Evolutionary conservation across 1,140 invertebrate genomes (phyloP), one percentile per base, ranked within the genome.

Genomic region (Drosophila leontia): DNA sequence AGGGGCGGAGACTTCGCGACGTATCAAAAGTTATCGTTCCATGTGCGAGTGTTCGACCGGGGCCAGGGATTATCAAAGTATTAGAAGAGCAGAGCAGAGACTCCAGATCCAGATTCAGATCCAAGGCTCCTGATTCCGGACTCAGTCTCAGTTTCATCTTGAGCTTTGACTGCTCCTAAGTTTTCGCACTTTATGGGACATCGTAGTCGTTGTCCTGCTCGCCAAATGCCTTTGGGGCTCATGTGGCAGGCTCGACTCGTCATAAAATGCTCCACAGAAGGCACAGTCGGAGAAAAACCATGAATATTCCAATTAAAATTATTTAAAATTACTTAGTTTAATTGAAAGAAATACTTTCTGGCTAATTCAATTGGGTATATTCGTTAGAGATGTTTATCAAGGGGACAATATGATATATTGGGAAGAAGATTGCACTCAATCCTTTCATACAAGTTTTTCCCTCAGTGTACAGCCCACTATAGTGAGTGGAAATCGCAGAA

Each of bases 11-110:
- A 35, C 23, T 44, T 58, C 61, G 29, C 48, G 79, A 42, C 65
- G 64, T 77, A 88, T 88, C 84, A 80, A 58, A 88, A 88, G 77
- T 87, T 87, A 87, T 83, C 72, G 76, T 83, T 79, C 35, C 35
- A 37, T 68, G 34, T 57, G 57, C 41, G 72, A 72, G 32, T 69
- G 77, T 83, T 83, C 76, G 72, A 77, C 81, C 62, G 71, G 50
- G 77, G 80, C 74, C 79, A 62, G 50, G 84, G 84, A 87, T 88
- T 87, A 87, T 87, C 77, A 87, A 88, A 80, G 84, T 78, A 80
- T 88, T 83, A 83, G 72, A 83, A 59, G 64, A 70, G 75, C 57
- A 29, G 69, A 37, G 53, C 53, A 50, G 35, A 34, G 67, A 44
- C 69, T 42, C 34, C 44, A 42, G 51, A 48, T 37, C n/a, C 15